Base-by-base conservation (phyloP, 2,797 vertebrate species). In the Urophycis tenuis region DNA sequence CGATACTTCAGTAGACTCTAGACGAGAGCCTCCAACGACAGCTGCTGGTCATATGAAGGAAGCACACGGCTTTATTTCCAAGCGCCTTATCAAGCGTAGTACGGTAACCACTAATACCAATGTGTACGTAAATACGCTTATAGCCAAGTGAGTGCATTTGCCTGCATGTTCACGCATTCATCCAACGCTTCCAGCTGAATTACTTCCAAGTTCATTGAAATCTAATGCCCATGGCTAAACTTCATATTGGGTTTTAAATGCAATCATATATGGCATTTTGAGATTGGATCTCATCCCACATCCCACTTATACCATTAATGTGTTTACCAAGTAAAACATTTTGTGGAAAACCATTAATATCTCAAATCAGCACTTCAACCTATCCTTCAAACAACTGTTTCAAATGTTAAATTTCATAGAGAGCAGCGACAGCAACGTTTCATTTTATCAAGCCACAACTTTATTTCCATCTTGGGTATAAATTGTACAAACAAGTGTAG, bases 401-500 rank as follows among this genome's bases (percentile, higher is more conserved):
- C 2, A 60, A 25, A 39, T 15, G 22, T 41, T 29, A 8, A 25
- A 36, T 73, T 73, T 35, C 4, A 77, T 72, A 73, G 77, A 79
- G 67, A 77, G 76, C 67, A 82, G 39, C 49, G 30, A 73, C 49
- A 67, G 77, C 32, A 80, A 78, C 35, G 30, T 81, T 80, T 86
- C 31, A 81, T 88, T 88, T 92, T 82, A 88, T 90, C 94, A 97
- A 96, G 93, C 93, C 96, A 95, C 94, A 94, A 93, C 91, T 96
- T 97, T 98, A 97, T 96, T 98, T 94, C 93, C 89, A 86, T 92
- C 90, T 90, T 89, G 91, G 92, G 95, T 98, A 99, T 96, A 99
- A 99, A 98, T 94, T 96, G 96, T 98, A 99, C 95, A 98, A 99
- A 98, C 92, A 90, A 95, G 87, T 89, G 91, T 88, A 89, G 90